These are phyloP conservation scores for Campoletis raptor DNA, from an alignment of 2,888 invertebrate genomes.

Conservation along the genomic window DNA sequence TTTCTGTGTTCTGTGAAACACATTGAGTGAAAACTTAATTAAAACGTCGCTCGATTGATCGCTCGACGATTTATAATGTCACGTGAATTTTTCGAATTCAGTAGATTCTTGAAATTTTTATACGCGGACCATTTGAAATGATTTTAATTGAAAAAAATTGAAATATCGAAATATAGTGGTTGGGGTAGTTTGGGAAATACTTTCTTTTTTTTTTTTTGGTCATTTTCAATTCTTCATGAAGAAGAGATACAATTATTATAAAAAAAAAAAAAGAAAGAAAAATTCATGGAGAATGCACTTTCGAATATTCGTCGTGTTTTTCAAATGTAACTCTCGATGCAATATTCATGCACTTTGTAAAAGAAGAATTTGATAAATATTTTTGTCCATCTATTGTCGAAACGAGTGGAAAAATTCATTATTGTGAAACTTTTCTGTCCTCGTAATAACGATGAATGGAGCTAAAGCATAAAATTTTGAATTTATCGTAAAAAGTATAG, in stretches of 20 bases:
- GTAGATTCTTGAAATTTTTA: neutral
- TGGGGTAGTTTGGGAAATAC: neutral
- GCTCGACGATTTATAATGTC: neutral
- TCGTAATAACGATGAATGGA: neutral
- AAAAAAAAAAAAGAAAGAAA: neutral
- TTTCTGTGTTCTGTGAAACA: neutral
- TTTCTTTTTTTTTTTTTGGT: neutral
- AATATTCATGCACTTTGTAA: conserved; percentile 1
- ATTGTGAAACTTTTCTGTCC: neutral
- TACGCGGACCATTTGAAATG: neutral
- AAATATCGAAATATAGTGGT: neutral
- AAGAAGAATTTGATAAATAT: neutral
- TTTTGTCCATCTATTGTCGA: neutral
- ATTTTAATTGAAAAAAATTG: neutral
- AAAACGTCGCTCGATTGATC: neutral
- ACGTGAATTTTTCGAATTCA: neutral
- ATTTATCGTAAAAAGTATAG: neutral
- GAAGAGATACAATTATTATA: neutral
- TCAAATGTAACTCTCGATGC: neutral
- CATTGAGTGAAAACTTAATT: neutral
- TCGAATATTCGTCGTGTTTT: neutral
- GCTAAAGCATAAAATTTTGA: neutral
- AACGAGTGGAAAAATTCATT: neutral
- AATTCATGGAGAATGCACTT: neutral
- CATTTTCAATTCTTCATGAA: neutral